Evolutionary conservation across 1,140 invertebrate genomes (phyloP), one percentile per base, ranked within the genome.

Genomic region (Leptonema lineaticorne): DNA sequence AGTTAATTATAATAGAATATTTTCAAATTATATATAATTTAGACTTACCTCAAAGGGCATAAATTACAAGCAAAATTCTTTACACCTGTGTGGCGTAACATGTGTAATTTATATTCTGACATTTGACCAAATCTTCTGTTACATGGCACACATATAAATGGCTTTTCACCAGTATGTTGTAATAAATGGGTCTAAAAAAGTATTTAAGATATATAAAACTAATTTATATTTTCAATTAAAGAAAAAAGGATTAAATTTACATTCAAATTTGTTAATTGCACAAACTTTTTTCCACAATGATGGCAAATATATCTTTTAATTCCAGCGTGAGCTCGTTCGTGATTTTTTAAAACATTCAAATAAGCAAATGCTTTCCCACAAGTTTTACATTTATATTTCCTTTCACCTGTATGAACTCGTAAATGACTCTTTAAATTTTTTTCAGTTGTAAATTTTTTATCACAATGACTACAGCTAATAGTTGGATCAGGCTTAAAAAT

Each of bases 321-420:
- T 9, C 71, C 71, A 27, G 68, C 68, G 20, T 83, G 80, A 62
- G 78, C 81, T 27, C 80, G 67, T 68, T 83, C 80, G 63, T 83
- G 81, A 71, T 80, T 83, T 74, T 81, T 82, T 62, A 83, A 73
- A 18, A 83, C 80, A 69, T 81, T 83, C 58, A 83, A 74, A 68
- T 83, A 83, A 18, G 77, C 79, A 71, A 93, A 93, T 45, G 85
- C 80, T 75, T 90, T 86, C 41, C 89, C 89, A 77, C 92, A 94
- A 67, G 86, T 85, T 30, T 86, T 85, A 78, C 92, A 94, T 72
- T 90, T 87, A 76, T 91, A 93, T 78, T 91, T 89, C 70, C 91
- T 85, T 77, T 92, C 90, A 69, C 92, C 90, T 33, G 88, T 87
- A 77, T 94, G 91, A 0, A 90, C 92, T 6, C 91, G 87, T 45